Base-by-base conservation (phyloP, 2,888 invertebrate species). In the Junonia oenone region DNA sequence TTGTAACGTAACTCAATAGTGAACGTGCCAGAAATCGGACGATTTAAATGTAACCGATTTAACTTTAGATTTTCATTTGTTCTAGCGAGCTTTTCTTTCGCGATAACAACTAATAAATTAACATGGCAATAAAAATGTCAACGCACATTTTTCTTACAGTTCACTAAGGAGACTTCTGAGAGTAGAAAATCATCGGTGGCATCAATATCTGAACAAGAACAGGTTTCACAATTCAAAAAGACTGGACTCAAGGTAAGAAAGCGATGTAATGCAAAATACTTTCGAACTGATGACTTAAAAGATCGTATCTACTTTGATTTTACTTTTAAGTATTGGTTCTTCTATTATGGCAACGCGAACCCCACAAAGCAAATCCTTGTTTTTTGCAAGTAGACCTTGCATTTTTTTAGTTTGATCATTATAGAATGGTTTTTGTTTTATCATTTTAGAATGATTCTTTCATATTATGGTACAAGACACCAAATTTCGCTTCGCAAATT, bases 101-200 rank as follows among this genome's bases (percentile, higher is more conserved):
- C 13, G 22, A 13, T 13, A 26, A 15, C 29, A n/a, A 9, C 6
- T n/a, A 35, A 22, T 35, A 11, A n/a, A 22, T 48, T 48, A 2
- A 22, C 8, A 5, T 40, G 1, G 11, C 19, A 33, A 33, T 33
- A 31, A 33, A 47, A 29, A 33, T 43, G 13, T 43, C 43, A 43
- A 26, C 22, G 8, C 13, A 56, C 56, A 62, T 51, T 19, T 49
- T 51, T 48, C 46, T 37, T 56, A 33, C 63, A 89, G 89, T 65
- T 89, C 33, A 89, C 89, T 56, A 87, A 89, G 54, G 90, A 90
- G 71, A 77, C 87, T 61, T 76, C 90, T 22, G 91, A 91, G 63
- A 89, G 87, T 68, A 85, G 90, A 71, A 90, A 90, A 53, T 89
- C 90, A 4, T 91, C 91, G 0, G 67, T 90, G 60, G 75, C 89